Base-by-base conservation (phyloP, 1,140 invertebrate genomes). In the Rhyacophila brunnea region DNA sequence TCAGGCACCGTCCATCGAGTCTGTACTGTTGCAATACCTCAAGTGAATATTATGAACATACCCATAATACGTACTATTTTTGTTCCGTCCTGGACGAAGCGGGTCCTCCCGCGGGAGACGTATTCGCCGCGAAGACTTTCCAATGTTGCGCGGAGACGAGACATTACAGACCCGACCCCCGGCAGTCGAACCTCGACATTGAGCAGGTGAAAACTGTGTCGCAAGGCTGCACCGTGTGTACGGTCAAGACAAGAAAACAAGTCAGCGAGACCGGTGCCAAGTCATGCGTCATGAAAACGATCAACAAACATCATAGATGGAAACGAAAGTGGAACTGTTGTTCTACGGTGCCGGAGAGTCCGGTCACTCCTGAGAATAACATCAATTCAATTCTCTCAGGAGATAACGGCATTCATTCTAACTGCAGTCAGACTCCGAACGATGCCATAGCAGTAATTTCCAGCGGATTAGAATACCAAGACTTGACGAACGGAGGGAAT, bases 261-360 rank as follows among this genome's bases (percentile, higher is more conserved):
- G 51, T 54, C 14, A 17, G 13, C 38, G 59, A 58, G 9, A 58
- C 45, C 35, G 57, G 52, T 11, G 57, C 50, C 23, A 64, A 69
- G 17, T 58, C 65, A 5, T 69, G 68, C 49, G 67, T 67, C 14
- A 61, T 67, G 17, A 69, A 69, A 53, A 65, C 67, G 4, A 73
- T 74, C 23, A 71, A 70, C 2, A 74, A 76, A 52, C 70, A 73
- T 45, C 74, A 77, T 53, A 67, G 74, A 18, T 74, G 74, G 73
- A 68, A 71, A 1, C 66, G 73, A 48, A 77, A 76, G 73, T 82
- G 81, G 81, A 82, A 81, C 56, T 82, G 81, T 59, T 82, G 81
- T 46, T 73, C 77, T 23, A 74, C 71, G 11, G 78, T 80, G 1
- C 80, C 81, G 0, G 80, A 82, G 51, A 81, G 80, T 70, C 81